phyloP scores from a whole-genome alignment of 2,113 vertebrate species.

The Pseudonaja textilis region DNA sequence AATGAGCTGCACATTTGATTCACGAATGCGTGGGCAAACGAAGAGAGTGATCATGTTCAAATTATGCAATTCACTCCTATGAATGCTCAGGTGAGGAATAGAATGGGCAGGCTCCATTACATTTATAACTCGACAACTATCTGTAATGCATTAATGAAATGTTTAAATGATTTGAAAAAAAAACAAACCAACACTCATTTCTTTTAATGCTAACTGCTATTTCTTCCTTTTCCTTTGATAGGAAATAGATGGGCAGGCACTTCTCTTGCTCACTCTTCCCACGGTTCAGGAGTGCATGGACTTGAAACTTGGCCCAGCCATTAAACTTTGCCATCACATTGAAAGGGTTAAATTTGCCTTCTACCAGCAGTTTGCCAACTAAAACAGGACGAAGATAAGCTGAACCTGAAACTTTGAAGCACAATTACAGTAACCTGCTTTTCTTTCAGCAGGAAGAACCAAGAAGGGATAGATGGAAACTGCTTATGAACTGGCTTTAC shows the following conservation, averaged over 20 bases:
- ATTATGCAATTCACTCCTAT: no score
- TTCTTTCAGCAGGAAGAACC: conserved; percentile 47
- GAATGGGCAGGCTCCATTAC: no score
- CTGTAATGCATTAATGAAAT: background rate
- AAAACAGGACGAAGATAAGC: conserved; percentile 57
- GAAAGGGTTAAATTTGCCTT: conserved; percentile 97
- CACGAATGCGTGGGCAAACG: no score
- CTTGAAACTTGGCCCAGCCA: conserved; percentile 94
- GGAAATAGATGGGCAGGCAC: conserved; percentile 98
- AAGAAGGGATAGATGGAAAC: conserved; percentile 16
- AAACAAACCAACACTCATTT: background rate
- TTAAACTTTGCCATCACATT: conserved; percentile 97
- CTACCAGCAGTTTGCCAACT: conserved; percentile 97
- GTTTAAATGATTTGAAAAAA: background rate
- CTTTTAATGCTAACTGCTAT: conserved; percentile 1
- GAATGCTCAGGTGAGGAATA: no score
- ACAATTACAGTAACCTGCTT: conserved; percentile 66
- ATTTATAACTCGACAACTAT: no score
- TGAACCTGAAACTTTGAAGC: conserved; percentile 68
- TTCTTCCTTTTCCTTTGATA: conserved; percentile 67
- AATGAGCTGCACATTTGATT: no score
- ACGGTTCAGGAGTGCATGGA: conserved; percentile 99
- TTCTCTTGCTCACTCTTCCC: conserved; percentile 93
- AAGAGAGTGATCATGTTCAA: no score
- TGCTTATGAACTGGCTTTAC: conserved; percentile 18